These are phyloP conservation scores for Harlomillsia oculata DNA, from an alignment of 1,140 invertebrate genomes.

Conservation along the genomic window DNA sequence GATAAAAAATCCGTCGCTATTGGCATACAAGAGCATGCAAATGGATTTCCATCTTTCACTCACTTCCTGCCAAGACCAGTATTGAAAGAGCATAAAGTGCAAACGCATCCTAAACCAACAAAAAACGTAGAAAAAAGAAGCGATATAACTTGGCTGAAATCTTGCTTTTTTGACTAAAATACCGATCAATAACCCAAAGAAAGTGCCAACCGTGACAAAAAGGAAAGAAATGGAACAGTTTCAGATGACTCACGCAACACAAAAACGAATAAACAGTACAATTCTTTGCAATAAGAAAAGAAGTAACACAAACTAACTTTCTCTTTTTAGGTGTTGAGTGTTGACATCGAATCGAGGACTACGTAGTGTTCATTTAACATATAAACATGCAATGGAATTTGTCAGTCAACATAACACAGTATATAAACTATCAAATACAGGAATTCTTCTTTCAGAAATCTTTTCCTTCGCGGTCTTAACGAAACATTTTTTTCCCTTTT, in stretches of 20 bases:
- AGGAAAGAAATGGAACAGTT: slow-evolving; percentile 24
- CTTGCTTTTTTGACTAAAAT: slow-evolving; percentile 2
- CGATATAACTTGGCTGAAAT: slow-evolving; percentile 1
- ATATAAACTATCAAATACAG: no score
- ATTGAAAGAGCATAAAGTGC: not conserved
- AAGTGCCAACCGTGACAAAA: slow-evolving; percentile 23
- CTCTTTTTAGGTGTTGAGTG: no score
- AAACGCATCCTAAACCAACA: not conserved
- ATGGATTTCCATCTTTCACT: slow-evolving; percentile 19
- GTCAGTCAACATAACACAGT: no score
- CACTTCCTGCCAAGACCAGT: slow-evolving; percentile 4
- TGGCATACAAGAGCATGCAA: slow-evolving; percentile 11
- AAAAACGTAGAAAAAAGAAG: not conserved
- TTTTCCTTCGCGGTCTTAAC: no score
- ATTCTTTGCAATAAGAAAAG: no score
- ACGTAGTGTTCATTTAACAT: no score
- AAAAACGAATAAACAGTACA: not conserved
- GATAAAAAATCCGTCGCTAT: not conserved
- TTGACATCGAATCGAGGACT: no score
- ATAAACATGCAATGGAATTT: no score
- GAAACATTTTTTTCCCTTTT: not conserved
- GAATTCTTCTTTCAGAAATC: no score
- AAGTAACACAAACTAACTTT: no score
- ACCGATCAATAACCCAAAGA: slow-evolving; percentile 22
- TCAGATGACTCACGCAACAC: slow-evolving; percentile 21